Base-by-base conservation (phyloP, 2,797 vertebrate species). In the Pyrocephalus nanus region DNA sequence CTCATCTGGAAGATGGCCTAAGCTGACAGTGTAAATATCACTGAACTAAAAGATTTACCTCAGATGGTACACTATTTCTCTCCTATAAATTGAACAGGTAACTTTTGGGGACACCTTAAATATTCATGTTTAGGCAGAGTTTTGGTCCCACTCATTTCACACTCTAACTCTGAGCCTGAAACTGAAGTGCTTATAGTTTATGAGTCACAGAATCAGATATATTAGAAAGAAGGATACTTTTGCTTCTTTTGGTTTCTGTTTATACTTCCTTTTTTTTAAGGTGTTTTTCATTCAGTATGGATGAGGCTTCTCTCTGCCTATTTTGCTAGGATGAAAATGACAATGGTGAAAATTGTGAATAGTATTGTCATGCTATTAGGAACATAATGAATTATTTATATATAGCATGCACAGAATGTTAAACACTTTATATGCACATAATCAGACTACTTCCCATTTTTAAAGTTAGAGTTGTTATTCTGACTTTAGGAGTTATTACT, bases 361-460 rank as follows among this genome's bases (percentile, higher is more conserved):
- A 58, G 29, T 38, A 87, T 88, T 88, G 73, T 90, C 74, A 67
- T 61, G 38, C 84, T 70, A 92, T 95, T 93, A 92, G 54, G 72
- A 93, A 54, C 8, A 36, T 67, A 64, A 93, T 95, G 83, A 95
- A 94, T 92, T 90, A 94, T 96, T 95, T 88, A 90, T 88, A 83
- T 71, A n/a, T 18, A 61, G 42, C 27, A 43, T 14, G 20, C 67
- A 79, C 18, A 71, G 42, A 45, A 47, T 86, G 61, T 50, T 89
- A 93, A 70, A n/a, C n/a, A 64, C 91, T 91, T 90, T 73, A 70
- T 76, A 92, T 76, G 74, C 62, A 86, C 48, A 67, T 88, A 92
- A 92, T 87, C 77, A 93, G 72, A 72, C 30, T 71, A 67, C 36
- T 90, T 43, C 48, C 34, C 6, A 15, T 92, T 90, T 51, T 47